Evolutionary conservation across 2,797 vertebrate species (phyloP).

Genomic region (Alcedo quadribrachys): DNA sequence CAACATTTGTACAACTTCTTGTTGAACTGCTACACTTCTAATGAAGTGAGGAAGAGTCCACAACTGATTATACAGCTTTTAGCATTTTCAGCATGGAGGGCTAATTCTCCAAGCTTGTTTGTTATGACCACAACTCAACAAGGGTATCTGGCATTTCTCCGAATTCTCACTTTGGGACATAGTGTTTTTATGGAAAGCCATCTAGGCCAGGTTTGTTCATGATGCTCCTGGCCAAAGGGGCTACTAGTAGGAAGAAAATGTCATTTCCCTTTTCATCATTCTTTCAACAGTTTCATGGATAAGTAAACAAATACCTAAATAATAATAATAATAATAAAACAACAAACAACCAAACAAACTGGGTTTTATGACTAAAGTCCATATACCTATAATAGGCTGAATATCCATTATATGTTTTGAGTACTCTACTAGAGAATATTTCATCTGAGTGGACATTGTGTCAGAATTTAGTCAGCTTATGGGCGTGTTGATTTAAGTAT

Average conservation of each 20-base stretch:
- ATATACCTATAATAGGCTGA: neutral
- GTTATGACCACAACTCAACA: neutral
- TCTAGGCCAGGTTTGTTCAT: neutral
- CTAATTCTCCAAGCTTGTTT: neutral
- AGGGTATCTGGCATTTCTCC: neutral
- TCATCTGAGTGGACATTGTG: neutral
- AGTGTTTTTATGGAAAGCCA: neutral
- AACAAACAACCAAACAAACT: neutral
- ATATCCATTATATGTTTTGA: neutral
- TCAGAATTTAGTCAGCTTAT: neutral
- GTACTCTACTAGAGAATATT: neutral
- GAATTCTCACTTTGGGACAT: neutral
- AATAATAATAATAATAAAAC: neutral
- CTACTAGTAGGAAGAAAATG: neutral
- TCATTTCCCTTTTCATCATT: neutral
- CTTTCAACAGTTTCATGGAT: neutral
- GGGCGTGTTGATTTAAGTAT: neutral
- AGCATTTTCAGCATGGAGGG: neutral
- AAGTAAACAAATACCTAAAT: neutral
- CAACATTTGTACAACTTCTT: rapidly evolving
- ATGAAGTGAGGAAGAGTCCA: neutral
- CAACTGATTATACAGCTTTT: neutral
- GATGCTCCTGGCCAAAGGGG: neutral
- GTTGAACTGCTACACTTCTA: neutral
- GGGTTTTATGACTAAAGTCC: neutral